A percentile compares a stretch with the other conserved stretches of the same genome.
These are phyloP conservation scores for Julus scandinavius DNA, from an alignment of 2,888 invertebrate species.

Conservation along the genomic window DNA sequence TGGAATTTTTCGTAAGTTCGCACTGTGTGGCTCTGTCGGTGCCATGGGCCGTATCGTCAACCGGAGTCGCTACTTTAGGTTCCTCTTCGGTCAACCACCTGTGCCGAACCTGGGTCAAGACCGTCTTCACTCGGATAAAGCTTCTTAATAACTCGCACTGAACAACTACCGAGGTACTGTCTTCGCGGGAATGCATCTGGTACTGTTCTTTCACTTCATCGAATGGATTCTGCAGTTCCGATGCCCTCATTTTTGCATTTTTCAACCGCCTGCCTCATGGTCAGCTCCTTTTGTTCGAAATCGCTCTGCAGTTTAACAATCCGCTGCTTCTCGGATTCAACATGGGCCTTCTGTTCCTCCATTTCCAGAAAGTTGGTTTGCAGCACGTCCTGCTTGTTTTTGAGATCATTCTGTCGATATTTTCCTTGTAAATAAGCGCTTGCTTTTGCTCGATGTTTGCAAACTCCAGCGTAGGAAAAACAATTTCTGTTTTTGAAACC, in stretches of 20 bases:
- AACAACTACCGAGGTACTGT: not conserved
- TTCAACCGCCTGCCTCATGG: not conserved
- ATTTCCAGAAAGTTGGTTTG: not conserved
- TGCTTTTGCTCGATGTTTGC: not conserved
- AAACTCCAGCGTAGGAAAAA: not conserved
- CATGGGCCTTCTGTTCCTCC: not conserved
- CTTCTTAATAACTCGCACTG: not conserved
- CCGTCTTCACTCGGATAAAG: not conserved
- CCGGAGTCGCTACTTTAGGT: not conserved
- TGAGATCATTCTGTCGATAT: slow-evolving; percentile 19
- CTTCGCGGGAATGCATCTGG: not conserved
- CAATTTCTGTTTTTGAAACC: not conserved
- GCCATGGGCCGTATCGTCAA: not conserved
- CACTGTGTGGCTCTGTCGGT: not conserved
- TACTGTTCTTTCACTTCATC: not conserved
- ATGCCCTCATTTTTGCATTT: not conserved
- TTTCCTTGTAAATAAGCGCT: not conserved
- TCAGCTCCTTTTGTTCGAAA: not conserved
- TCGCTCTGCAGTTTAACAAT: not conserved
- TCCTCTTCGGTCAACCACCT: not conserved
- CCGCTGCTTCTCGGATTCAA: not conserved
- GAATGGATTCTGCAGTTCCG: not conserved
- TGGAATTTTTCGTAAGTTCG: not conserved
- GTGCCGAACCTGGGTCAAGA: not conserved
- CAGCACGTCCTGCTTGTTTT: not conserved